Conservation (phyloP, 2,888 invertebrate genomes). For the Epirrhoe alternata region DNA sequence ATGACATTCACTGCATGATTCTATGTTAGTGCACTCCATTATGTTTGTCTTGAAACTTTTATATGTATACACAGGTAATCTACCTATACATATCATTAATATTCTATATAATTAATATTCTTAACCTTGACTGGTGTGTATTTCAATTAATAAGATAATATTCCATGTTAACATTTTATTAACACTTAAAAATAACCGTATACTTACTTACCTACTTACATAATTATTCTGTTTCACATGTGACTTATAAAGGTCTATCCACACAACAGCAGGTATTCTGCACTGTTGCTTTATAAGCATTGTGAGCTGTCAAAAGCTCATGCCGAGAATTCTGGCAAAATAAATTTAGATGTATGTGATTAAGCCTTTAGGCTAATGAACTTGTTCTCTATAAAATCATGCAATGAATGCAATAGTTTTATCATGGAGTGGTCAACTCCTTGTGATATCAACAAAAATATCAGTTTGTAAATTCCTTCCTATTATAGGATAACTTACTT, state of each 20-base stretch:
- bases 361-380: neutral
- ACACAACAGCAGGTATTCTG: neutral
- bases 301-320: neutral
- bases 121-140: neutral
- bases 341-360: neutral
- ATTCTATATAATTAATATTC: neutral
- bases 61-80: neutral
- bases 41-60: conserved; percentile 1
- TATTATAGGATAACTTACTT: no score
- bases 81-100: no score
- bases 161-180: neutral
- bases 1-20: conserved; percentile 26
- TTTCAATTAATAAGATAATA: neutral
- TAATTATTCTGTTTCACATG: neutral
- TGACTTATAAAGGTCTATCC: neutral
- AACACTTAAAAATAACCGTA: no score
- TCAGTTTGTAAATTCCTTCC: neutral
- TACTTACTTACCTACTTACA: no score
- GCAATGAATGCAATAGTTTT: neutral
- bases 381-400: neutral
- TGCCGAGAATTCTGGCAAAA: neutral
- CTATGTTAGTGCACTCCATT: neutral
- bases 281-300: neutral
- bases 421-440: neutral
- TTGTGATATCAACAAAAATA: neutral